Percentiles rank a stretch among this genome's conserved stretches.
phyloP scores from a whole-genome alignment of 2,797 vertebrate genomes.

The Oryzias sinensis region DNA sequence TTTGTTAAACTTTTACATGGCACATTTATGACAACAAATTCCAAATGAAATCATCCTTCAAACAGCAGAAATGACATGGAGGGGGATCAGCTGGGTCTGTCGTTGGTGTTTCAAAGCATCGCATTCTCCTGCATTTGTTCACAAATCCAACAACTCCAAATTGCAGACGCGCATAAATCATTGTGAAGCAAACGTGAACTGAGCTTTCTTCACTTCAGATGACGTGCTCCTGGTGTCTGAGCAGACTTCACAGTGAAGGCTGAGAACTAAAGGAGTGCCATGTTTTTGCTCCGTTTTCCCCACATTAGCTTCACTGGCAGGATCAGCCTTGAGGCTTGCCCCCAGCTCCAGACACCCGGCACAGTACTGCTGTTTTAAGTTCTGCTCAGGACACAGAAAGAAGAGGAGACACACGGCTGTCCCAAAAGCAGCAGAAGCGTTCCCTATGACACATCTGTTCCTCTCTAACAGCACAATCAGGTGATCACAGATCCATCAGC shows the following conservation, averaged over 20 bases:
- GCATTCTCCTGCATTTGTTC: too few species aligned
- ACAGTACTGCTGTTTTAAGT: slow-evolving; percentile 27
- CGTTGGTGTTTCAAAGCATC: too few species aligned
- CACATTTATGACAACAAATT: too few species aligned
- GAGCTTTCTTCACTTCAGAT: neutral
- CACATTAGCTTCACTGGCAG: slow-evolving; percentile 24
- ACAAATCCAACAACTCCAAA: neutral
- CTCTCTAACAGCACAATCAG: neutral
- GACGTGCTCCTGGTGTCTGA: slow-evolving; percentile 25
- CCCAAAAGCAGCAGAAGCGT: slow-evolving; percentile 22
- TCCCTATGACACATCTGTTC: slow-evolving; percentile 32
- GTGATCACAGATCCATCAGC: neutral
- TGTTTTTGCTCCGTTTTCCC: slow-evolving; percentile 49
- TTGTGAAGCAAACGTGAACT: slow-evolving; percentile 11
- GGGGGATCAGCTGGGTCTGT: too few species aligned
- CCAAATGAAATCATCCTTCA: too few species aligned
- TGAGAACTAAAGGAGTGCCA: slow-evolving; percentile 25
- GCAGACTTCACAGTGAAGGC: slow-evolving; percentile 20
- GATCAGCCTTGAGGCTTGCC: slow-evolving; percentile 54
- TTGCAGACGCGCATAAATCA: neutral
- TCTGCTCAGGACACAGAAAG: slow-evolving; percentile 21
- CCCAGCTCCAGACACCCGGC: slow-evolving; percentile 45
- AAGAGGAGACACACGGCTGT: slow-evolving; percentile 15
- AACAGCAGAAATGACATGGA: too few species aligned
- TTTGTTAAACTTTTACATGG: too few species aligned